Evolutionary conservation across 2,797 vertebrate genomes (phyloP).

Genomic region (Karalla daura): DNA sequence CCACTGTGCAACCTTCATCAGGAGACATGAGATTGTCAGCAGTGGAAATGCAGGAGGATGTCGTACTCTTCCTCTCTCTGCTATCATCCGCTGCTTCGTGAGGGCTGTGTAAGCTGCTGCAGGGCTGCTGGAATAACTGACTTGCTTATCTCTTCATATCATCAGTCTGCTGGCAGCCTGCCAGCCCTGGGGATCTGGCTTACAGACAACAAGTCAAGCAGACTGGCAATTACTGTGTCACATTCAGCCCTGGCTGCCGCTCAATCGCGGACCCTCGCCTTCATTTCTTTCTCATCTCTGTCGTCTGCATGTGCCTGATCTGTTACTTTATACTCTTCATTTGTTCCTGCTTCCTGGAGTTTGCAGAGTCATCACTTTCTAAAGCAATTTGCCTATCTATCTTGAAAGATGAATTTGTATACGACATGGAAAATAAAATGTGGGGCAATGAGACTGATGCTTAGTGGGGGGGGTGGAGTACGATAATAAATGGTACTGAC

Average conservation of each 20-base stretch:
- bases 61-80: constrained; percentile 39
- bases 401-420: constrained; percentile 40
- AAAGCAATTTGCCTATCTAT: constrained; percentile 45
- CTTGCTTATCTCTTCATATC: constrained; percentile 73
- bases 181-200: constrained; percentile 66
- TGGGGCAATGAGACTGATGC: constrained; percentile 19
- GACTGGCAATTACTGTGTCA: constrained; percentile 76
- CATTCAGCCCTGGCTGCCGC: constrained; percentile 51
- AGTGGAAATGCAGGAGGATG: constrained; percentile 22
- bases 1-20: not conserved
- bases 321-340: constrained; percentile 22
- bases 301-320: constrained; percentile 16
- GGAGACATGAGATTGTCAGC: not conserved
- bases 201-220: constrained; percentile 71
- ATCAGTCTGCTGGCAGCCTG: constrained; percentile 66
- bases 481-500: constrained; percentile 6
- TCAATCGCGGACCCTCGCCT: constrained; percentile 22
- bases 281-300: not conserved
- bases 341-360: constrained; percentile 23
- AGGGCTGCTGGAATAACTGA: constrained; percentile 59
- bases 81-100: constrained; percentile 47
- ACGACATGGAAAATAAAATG: constrained; percentile 41
- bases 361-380: constrained; percentile 46
- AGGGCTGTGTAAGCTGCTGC: constrained; percentile 46
- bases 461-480: constrained; percentile 15